Evolutionary conservation across 2,888 invertebrate genomes (phyloP), one percentile per base, ranked within the genome.

Genomic region (Eucriotettix oculatus): DNA sequence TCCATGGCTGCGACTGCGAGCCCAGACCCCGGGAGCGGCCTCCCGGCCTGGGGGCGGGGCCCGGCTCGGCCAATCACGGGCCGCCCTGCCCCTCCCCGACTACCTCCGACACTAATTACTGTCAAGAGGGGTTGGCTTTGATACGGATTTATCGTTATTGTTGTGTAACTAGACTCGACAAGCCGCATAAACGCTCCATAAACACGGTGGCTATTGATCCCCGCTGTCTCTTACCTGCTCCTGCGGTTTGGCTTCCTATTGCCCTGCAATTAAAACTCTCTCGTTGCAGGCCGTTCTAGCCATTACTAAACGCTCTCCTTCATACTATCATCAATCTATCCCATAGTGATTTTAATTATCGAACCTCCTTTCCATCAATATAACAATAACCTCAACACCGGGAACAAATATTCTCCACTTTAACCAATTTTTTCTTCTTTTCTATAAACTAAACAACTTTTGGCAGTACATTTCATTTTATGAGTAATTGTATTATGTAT

Each of bases 1-100:
- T n/a, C 53, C 41, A 42, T 42, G 52, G 41, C 40, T 40, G 40
- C 41, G 41, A 16, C 42, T 40, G 7, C 41, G n/a, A 16, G 14
- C 52, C 42, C 52, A 11, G 48, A 16, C 17, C 56, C 61, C 58
- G 52, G 42, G 52, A 42, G 56, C 59, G 54, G 56, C 52, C 42
- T 41, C 44, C 52, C 52, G 48, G 48, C 52, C 56, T 14, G 40
- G 43, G 14, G 56, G 48, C 16, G 52, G 55, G 29, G 16, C 40
- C 40, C 55, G 55, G 29, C 56, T 41, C 59, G 14, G 9, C 41
- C 48, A 48, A 48, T 48, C 29, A 7, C 29, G 29, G 3, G 52
- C 52, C 53, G 42, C 43, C 58, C 7, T 16, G 17, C 43, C 7
- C 44, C 55, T 42, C 44, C 44, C 59, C 48, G 48, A 12, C n/a